A percentile compares a stretch with the other conserved stretches of the same genome.
Evolutionary conservation across 1,140 invertebrate species (phyloP).

Genomic region (Diachasma alloeum): DNA sequence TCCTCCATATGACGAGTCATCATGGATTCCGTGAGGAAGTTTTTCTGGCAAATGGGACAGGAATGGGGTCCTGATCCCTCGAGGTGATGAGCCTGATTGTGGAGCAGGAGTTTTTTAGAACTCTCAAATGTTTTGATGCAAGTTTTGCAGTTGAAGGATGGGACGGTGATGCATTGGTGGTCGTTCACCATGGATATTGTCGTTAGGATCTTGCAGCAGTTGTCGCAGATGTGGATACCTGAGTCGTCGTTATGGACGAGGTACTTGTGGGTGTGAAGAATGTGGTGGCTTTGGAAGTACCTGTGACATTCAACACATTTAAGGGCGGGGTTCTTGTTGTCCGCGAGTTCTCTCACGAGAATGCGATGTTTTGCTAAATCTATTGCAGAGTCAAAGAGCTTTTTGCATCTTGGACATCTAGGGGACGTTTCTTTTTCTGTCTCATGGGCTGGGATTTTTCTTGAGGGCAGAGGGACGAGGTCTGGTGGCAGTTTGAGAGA

Average conservation of each 20-base stretch:
- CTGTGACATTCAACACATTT: slow-evolving; percentile 10
- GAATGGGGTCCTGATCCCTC: slow-evolving; percentile 25
- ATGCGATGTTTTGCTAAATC: slow-evolving; percentile 21
- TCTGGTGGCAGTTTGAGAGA: too few relatives aligned
- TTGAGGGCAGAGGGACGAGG: too few relatives aligned
- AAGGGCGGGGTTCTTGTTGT: not conserved
- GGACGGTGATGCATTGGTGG: slow-evolving; percentile 34
- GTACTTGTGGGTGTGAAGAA: slow-evolving; percentile 35
- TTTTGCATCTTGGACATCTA: slow-evolving; percentile 32
- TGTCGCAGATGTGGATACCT: slow-evolving; percentile 44
- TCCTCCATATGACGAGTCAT: slow-evolving; percentile 32
- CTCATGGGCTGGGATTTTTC: too few relatives aligned
- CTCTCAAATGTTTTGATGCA: slow-evolving; percentile 32
- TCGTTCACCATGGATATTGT: slow-evolving; percentile 34
- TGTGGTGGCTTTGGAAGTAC: slow-evolving; percentile 21
- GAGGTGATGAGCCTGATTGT: slow-evolving; percentile 39
- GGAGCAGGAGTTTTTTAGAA: slow-evolving; percentile 27
- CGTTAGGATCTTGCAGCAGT: slow-evolving; percentile 37
- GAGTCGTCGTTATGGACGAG: slow-evolving; percentile 38
- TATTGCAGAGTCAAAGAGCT: slow-evolving; percentile 22
- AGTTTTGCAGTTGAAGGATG: slow-evolving; percentile 32
- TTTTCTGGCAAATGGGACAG: slow-evolving; percentile 34
- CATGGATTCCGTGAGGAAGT: slow-evolving; percentile 41
- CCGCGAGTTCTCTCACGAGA: not conserved
- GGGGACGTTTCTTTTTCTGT: too few relatives aligned